A percentile compares a stretch with the other conserved stretches of the same genome.
Evolutionary conservation across 2,888 invertebrate species (phyloP).

Genomic region (Philonicus albiceps): DNA sequence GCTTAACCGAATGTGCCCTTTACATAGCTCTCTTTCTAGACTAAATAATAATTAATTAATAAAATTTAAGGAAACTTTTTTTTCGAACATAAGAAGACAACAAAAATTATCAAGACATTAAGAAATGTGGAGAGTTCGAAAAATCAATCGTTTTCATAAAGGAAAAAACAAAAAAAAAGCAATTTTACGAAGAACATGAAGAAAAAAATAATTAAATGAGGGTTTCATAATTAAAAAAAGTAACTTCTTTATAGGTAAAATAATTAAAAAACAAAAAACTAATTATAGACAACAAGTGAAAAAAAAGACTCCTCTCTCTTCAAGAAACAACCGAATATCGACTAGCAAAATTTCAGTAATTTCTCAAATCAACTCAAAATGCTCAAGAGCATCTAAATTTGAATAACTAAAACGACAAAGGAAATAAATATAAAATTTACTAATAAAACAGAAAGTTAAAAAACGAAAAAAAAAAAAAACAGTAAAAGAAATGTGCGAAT

Average conservation of each 20-base stretch:
- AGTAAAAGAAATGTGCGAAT: slow-evolving; percentile 8
- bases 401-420: background rate
- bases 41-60: slow-evolving; percentile 43
- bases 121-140: slow-evolving; percentile 2
- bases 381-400: slow-evolving; percentile 5
- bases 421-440: background rate
- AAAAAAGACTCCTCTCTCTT: slow-evolving; percentile 19
- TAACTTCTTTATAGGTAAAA: slow-evolving; percentile 26
- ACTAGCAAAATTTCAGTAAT: background rate
- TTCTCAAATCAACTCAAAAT: background rate
- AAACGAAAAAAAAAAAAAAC: no score
- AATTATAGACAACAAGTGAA: background rate
- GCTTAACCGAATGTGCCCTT: slow-evolving; percentile 65
- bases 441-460: background rate
- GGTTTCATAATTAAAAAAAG: slow-evolving; percentile 37
- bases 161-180: background rate
- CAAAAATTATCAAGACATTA: slow-evolving; percentile 9
- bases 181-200: slow-evolving; percentile 4
- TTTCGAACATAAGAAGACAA: slow-evolving; percentile 16
- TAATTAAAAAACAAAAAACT: background rate
- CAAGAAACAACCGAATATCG: background rate
- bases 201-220: slow-evolving; percentile 31
- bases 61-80: slow-evolving; percentile 1
- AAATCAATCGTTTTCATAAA: slow-evolving; percentile 5
- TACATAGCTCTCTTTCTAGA: slow-evolving; percentile 63